Conservation (phyloP, 2,797 vertebrate genomes). For the Poecilia gillii region DNA sequence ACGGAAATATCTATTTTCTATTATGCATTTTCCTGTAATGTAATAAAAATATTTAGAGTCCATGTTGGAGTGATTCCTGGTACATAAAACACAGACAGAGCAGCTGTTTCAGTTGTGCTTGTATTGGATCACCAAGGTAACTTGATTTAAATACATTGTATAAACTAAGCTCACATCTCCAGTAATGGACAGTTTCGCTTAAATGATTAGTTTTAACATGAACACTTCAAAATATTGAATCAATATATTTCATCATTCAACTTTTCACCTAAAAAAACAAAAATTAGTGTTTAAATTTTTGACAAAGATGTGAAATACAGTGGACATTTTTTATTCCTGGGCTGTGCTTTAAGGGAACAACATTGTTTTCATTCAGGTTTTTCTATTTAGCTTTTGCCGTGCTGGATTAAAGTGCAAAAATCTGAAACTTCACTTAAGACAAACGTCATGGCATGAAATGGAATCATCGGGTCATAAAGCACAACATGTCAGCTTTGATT, state of each 20-base stretch:
- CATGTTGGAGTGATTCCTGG: not conserved
- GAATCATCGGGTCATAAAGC: slow-evolving; percentile 32
- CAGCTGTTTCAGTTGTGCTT: slow-evolving; percentile 10
- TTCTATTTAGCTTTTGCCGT: slow-evolving; percentile 31
- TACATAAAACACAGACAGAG: not conserved
- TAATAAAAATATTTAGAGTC: slow-evolving; percentile 65
- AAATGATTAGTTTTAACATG: slow-evolving; percentile 13
- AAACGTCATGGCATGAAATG: slow-evolving; percentile 25
- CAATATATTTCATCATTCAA: not conserved
- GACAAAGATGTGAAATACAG: slow-evolving; percentile 24
- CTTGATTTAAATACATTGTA: not conserved
- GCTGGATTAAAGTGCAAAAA: slow-evolving; percentile 58
- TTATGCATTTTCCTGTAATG: slow-evolving; percentile 55
- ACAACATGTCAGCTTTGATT: slow-evolving; percentile 7
- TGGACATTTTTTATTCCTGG: slow-evolving; percentile 6
- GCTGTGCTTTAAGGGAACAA: slow-evolving; percentile 10
- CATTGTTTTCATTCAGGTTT: slow-evolving; percentile 1
- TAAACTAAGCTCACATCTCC: not conserved
- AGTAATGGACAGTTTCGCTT: slow-evolving; percentile 18
- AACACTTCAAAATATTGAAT: slow-evolving; percentile 58
- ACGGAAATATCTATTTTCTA: slow-evolving; percentile 78
- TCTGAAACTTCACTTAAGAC: slow-evolving; percentile 18
- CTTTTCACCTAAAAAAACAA: slow-evolving; percentile 9
- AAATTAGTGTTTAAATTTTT: not conserved
- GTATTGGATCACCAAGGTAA: not conserved